Conservation (phyloP, 2,888 invertebrate genomes). For the Cephus pulcher region DNA sequence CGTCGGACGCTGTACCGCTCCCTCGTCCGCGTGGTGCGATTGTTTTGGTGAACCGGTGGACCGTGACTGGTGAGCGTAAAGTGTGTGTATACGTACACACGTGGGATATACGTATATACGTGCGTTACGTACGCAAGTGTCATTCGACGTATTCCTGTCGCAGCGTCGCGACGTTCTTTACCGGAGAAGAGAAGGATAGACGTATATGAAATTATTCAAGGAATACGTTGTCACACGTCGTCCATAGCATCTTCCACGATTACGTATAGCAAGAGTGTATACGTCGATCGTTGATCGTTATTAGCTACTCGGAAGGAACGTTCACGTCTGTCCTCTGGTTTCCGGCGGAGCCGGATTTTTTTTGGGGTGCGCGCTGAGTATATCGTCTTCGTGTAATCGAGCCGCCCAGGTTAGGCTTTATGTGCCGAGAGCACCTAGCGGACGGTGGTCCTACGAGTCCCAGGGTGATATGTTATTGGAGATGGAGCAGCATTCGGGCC, state of each 20-base stretch:
- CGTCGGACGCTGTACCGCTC: constrained; percentile 34
- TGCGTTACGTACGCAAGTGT: neutral
- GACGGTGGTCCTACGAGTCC: constrained; percentile 9
- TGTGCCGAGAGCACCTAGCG: constrained; percentile 1
- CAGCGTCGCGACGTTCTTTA: neutral
- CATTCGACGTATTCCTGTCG: neutral
- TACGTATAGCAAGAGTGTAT: neutral
- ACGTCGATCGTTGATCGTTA: neutral
- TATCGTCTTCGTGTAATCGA: neutral
- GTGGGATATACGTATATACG: neutral
- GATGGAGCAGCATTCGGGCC: constrained; percentile 88
- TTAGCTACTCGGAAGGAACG: neutral
- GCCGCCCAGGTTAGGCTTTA: neutral
- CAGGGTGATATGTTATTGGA: constrained; percentile 79
- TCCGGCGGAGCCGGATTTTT: neutral
- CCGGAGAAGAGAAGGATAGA: neutral
- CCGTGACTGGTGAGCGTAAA: constrained; percentile 12
- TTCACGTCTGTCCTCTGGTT: neutral
- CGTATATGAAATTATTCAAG: neutral
- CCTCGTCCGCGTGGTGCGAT: neutral
- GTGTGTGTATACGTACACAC: neutral
- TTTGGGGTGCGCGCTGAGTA: neutral
- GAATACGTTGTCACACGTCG: neutral
- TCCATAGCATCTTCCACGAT: neutral
- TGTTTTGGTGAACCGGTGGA: constrained; percentile 25